Percentiles rank a stretch among this genome's conserved stretches.
Evolutionary conservation across 2,113 vertebrate species (phyloP).

Genomic region (Tragelaphus buxtoni): DNA sequence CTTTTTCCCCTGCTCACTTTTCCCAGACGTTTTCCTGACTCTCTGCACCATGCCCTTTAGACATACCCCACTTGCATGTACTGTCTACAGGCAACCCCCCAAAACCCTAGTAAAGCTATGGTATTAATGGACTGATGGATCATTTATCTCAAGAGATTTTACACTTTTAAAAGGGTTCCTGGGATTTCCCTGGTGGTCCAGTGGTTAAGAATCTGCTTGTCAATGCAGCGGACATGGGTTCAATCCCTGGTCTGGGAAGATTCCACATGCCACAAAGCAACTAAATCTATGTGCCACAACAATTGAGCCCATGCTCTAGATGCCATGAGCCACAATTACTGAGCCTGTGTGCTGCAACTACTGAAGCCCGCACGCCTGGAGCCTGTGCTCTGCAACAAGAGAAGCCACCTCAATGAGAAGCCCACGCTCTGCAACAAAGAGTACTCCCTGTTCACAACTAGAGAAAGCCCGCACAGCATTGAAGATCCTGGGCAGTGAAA

Average conservation of each 20-base stretch:
- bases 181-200: background rate
- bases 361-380: background rate
- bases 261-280: background rate
- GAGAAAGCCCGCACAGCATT: too few species aligned
- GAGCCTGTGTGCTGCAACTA: background rate
- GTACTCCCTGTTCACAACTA: background rate
- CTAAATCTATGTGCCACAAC: background rate
- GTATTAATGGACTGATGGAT: background rate
- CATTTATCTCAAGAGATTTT: background rate
- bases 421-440: rapidly evolving
- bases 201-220: background rate
- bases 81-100: background rate
- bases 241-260: background rate
- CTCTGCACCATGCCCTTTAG: background rate
- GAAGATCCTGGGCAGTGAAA: too few species aligned
- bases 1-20: background rate
- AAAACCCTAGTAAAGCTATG: background rate
- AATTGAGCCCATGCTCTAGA: background rate
- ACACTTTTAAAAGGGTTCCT: background rate
- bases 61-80: background rate
- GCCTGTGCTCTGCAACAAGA: background rate
- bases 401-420: background rate
- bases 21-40: background rate
- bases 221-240: background rate
- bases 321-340: background rate